Percentiles rank a stretch among this genome's conserved stretches.
Evolutionary conservation across 2,113 vertebrate genomes (phyloP).

Genomic region (Aplodontia rufa): DNA sequence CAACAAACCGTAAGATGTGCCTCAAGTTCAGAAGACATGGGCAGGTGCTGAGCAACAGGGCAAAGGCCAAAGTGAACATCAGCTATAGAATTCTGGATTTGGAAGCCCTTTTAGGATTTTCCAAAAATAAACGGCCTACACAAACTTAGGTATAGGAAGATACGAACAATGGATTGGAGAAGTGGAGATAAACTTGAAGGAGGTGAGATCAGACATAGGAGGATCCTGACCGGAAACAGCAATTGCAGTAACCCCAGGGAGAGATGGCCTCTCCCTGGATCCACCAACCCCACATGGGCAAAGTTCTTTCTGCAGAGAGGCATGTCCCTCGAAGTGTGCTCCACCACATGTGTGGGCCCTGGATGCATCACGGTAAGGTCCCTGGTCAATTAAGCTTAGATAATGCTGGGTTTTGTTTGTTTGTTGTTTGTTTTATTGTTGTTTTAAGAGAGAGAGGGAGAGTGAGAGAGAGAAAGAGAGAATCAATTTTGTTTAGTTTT

Average conservation of each 20-base stretch:
- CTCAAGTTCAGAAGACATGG: neutral
- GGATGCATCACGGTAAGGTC: neutral
- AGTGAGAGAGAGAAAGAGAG: no score
- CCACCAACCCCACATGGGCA: neutral
- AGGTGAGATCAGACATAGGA: neutral
- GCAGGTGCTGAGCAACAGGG: neutral
- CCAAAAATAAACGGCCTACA: neutral
- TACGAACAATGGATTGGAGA: neutral
- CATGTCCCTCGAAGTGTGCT: neutral
- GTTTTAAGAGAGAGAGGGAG: no score
- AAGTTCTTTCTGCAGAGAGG: neutral
- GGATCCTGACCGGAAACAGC: neutral
- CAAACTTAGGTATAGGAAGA: neutral
- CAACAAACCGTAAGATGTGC: neutral
- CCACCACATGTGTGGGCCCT: fast-evolving
- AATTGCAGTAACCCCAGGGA: neutral
- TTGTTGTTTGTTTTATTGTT: no score
- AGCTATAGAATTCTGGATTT: neutral
- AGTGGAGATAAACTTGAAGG: neutral
- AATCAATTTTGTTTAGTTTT: no score
- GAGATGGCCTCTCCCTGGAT: neutral
- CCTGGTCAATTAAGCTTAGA: neutral
- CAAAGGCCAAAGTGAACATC: neutral
- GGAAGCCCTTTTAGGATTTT: neutral
- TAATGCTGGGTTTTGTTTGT: neutral